Evolutionary conservation across 2,888 invertebrate genomes (phyloP).

Genomic region (Tachina lurida): DNA sequence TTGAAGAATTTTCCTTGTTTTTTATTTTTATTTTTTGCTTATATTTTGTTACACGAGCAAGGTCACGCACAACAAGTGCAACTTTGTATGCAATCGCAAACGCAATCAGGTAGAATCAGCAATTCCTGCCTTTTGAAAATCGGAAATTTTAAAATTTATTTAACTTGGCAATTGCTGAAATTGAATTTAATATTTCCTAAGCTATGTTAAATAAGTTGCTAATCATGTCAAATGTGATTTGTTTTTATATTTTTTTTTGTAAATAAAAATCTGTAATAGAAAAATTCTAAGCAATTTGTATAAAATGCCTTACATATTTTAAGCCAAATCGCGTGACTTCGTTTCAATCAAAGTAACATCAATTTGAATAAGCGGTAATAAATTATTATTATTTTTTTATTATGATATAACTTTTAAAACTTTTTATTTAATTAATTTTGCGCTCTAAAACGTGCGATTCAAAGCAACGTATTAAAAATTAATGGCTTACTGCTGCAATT

Average conservation of each 20-base stretch:
- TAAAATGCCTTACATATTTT: not conserved
- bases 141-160: not conserved
- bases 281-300: not conserved
- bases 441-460: no score
- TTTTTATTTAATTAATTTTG: no score
- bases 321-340: conserved; percentile 28
- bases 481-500: no score
- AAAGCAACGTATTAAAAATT: no score
- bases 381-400: not conserved
- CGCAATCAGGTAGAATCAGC: conserved; percentile 23
- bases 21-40: conserved; percentile 20
- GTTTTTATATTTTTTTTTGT: no score
- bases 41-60: conserved; percentile 37
- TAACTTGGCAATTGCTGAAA: conserved; percentile 22
- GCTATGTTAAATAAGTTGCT: conserved; percentile 18
- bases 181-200: not conserved
- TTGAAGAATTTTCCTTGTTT: conserved; percentile 26
- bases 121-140: not conserved
- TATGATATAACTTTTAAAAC: not conserved
- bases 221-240: conserved; percentile 28
- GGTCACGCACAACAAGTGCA: conserved; percentile 51
- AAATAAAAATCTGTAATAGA: no score
- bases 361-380: conserved; percentile 4
- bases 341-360: conserved; percentile 21
- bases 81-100: conserved; percentile 31